phyloP scores from a whole-genome alignment of 2,797 vertebrate species.

The Rhinoraja longicauda region DNA sequence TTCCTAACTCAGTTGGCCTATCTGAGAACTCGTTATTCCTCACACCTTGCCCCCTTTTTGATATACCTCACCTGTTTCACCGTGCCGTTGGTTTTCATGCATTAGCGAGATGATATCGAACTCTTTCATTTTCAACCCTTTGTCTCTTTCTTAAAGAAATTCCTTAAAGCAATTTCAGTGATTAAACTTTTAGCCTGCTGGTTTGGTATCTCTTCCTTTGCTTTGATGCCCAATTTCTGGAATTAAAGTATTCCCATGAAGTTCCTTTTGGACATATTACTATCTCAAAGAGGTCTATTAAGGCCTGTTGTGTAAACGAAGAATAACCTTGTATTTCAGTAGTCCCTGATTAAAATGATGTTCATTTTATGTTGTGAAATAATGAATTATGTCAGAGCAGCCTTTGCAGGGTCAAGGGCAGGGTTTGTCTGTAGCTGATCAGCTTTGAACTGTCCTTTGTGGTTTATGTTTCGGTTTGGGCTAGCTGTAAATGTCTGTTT shows the following conservation, averaged over 20 bases:
- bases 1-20: not conserved
- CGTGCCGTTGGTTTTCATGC: not conserved
- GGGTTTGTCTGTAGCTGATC: not conserved
- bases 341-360: not conserved
- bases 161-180: not conserved
- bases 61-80: not conserved
- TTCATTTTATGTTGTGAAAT: not conserved
- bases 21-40: not conserved
- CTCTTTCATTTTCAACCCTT: not conserved
- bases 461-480: not conserved
- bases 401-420: not conserved
- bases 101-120: not conserved
- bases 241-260: not conserved
- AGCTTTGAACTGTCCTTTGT: not conserved
- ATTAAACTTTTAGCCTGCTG: not conserved
- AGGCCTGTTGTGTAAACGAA: not conserved
- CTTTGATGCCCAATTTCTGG: not conserved
- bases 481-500: not conserved
- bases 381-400: not conserved
- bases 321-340: not conserved
- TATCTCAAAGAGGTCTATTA: not conserved
- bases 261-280: not conserved
- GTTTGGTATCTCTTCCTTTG: not conserved
- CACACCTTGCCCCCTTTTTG: not conserved
- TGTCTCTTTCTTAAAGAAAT: not conserved